These are phyloP conservation scores for Mesoligia furuncula DNA, from an alignment of 2,888 invertebrate species.

Conservation along the genomic window DNA sequence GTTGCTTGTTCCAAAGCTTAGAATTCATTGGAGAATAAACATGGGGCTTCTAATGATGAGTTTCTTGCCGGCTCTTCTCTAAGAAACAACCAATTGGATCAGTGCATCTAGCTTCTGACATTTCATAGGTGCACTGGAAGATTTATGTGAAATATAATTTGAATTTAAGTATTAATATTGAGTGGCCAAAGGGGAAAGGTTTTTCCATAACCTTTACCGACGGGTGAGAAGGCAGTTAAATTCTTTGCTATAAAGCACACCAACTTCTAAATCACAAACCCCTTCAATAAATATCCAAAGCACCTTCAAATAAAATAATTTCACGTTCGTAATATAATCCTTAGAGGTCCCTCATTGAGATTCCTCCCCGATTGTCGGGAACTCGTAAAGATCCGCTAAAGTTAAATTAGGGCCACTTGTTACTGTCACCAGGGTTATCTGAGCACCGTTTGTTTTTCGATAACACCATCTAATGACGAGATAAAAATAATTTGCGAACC, in stretches of 20 bases:
- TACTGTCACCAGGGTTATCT: conserved; percentile 78
- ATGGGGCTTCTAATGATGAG: background rate
- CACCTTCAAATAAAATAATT: conserved; percentile 34
- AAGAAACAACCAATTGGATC: background rate
- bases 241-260: background rate
- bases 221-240: background rate
- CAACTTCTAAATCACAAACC: background rate
- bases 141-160: background rate
- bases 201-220: background rate
- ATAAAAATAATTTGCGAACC: conserved; percentile 61
- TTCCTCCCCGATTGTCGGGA: conserved; percentile 71
- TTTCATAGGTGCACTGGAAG: background rate
- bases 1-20: background rate
- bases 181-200: background rate
- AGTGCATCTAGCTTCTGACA: background rate
- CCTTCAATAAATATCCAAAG: conserved; percentile 10
- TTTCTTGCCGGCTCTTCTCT: background rate
- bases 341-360: conserved; percentile 69
- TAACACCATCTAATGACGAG: conserved; percentile 74
- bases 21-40: background rate
- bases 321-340: conserved; percentile 49
- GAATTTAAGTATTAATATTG: background rate
- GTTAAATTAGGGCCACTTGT: conserved; percentile 83
- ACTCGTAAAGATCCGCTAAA: conserved; percentile 81
- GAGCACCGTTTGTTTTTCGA: conserved; percentile 75